These are phyloP conservation scores for Cyclargus thomasi DNA, from an alignment of 1,140 invertebrate species.

Conservation along the genomic window DNA sequence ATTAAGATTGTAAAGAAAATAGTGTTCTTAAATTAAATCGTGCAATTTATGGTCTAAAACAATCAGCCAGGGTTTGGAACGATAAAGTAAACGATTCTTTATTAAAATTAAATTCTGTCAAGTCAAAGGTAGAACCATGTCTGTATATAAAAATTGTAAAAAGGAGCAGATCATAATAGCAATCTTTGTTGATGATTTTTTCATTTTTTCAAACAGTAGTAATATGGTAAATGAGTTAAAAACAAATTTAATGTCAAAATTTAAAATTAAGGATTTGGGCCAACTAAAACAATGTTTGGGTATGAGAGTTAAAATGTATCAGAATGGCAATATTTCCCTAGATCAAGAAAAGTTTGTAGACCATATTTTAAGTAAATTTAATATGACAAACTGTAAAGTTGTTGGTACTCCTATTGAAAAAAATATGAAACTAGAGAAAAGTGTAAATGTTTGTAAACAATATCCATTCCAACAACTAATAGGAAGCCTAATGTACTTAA, in stretches of 20 bases:
- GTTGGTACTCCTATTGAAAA: slow-evolving; percentile 37
- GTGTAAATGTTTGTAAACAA: slow-evolving; percentile 22
- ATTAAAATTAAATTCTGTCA: slow-evolving; percentile 16
- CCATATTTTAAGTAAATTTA: slow-evolving; percentile 39
- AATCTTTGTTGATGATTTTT: slow-evolving; percentile 58
- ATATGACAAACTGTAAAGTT: slow-evolving; percentile 43
- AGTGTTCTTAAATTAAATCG: slow-evolving; percentile 28
- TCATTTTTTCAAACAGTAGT: slow-evolving; percentile 35
- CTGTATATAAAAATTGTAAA: slow-evolving; percentile 31
- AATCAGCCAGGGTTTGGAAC: slow-evolving; percentile 34
- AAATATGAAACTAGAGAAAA: slow-evolving; percentile 34
- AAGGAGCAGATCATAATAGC: slow-evolving; percentile 25
- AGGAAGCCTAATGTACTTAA: slow-evolving; percentile 59
- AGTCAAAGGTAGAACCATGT: slow-evolving; percentile 36
- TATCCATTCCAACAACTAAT: slow-evolving; percentile 32
- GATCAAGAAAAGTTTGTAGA: slow-evolving; percentile 30
- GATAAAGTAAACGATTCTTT: slow-evolving; percentile 31
- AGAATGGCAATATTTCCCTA: slow-evolving; percentile 21
- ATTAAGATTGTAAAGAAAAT: slow-evolving; percentile 19
- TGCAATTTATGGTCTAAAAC: slow-evolving; percentile 36
- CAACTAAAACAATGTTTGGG: slow-evolving; percentile 29
- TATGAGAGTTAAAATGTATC: slow-evolving; percentile 26
- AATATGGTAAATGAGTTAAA: slow-evolving; percentile 22
- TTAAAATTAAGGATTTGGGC: slow-evolving; percentile 33
- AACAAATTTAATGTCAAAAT: slow-evolving; percentile 21